Evolutionary conservation across 1,140 invertebrate genomes (phyloP), one percentile per base, ranked within the genome.

Genomic region (Maniola jurtina): DNA sequence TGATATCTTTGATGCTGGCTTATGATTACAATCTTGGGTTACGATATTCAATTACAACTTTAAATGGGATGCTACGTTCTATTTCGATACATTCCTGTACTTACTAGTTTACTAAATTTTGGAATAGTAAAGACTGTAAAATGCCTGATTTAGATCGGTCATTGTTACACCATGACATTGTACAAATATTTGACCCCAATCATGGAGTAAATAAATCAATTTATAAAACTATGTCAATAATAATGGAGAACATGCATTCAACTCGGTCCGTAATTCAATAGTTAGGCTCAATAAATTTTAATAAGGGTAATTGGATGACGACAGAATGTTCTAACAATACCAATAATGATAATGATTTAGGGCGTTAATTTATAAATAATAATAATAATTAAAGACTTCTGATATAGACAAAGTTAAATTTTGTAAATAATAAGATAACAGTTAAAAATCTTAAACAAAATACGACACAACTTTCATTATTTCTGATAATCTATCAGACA

Each of bases 221-320:
- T 75, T 73, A 68, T 73, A 80, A 75, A 83, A 79, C 75, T 76
- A 73, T 78, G 77, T 78, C 78, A 81, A 75, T 77, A 76, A 75
- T 74, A 76, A 81, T 73, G 68, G 70, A 72, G 69, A 73, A 71
- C 77, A 66, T 72, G 71, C 67, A 77, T 77, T 73, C 72, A 78
- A 70, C 73, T 77, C 64, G 70, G 70, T 74, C 73, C 72, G 71
- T 79, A 77, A 81, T 73, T 83, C 79, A 83, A 73, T 80, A 72
- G 73, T 77, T 73, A 79, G 72, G 71, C 64, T 72, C 81, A 76
- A 86, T 86, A 86, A 84, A 84, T 84, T 81, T 82, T 84, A 84
- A 86, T 86, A 84, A 84, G 57, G 69, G 71, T 81, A 80, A 84
- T 84, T 86, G 79, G 75, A 73, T 67, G 74, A 80, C 68, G 77